phyloP scores from a whole-genome alignment of 53 echinoderm and acorn worm genomes.

The Crossaster papposus region DNA sequence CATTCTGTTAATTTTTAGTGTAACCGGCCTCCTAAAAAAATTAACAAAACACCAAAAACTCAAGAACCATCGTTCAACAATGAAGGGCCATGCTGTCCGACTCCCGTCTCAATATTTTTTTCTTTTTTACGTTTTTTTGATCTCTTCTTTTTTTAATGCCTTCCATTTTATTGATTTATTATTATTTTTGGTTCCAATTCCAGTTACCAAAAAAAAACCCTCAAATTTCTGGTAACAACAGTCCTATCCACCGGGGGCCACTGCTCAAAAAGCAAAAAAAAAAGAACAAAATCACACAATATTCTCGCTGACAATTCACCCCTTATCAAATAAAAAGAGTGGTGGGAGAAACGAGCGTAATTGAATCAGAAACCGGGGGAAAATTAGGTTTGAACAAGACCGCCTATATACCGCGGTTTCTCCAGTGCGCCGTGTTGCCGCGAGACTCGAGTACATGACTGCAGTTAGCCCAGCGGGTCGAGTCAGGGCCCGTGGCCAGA shows the following conservation, averaged over 20 bases:
- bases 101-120: background rate
- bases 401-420: background rate
- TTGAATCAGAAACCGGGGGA: slow-evolving; percentile 18
- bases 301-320: slow-evolving; percentile 24
- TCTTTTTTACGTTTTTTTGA: too few relatives aligned
- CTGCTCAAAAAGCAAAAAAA: background rate
- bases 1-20: background rate
- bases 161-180: background rate
- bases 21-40: background rate
- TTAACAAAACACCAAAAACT: background rate
- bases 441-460: background rate
- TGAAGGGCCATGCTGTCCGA: background rate
- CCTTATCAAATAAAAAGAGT: slow-evolving; percentile 45
- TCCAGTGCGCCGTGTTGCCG: background rate
- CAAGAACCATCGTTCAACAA: background rate
- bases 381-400: slow-evolving; percentile 43
- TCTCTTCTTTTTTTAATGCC: too few relatives aligned
- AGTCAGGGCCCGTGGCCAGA: background rate
- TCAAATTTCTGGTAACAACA: background rate
- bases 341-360: slow-evolving; percentile 24
- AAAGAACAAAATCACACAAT: background rate
- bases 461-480: background rate
- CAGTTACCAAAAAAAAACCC: background rate
- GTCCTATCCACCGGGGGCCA: background rate
- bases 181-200: background rate